phyloP scores from a whole-genome alignment of 2,797 vertebrate genomes.

The Bovichtus variegatus region DNA sequence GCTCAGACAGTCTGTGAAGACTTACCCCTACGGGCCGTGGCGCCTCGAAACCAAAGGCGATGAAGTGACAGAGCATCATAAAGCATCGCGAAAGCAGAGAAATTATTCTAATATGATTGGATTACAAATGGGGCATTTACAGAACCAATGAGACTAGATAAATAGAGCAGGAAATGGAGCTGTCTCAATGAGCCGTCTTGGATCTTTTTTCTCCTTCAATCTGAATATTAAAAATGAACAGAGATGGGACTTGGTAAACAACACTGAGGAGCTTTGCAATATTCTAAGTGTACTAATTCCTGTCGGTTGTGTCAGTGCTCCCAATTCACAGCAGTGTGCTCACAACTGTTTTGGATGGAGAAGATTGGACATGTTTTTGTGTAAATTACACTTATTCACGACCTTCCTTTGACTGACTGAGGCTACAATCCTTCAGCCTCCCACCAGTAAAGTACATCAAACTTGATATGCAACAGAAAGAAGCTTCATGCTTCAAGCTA shows the following conservation, averaged over 20 bases:
- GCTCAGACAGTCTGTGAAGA: constrained; percentile 65
- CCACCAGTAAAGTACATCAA: background rate
- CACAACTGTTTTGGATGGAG: background rate
- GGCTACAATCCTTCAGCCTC: constrained; percentile 11
- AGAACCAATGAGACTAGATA: constrained; percentile 55
- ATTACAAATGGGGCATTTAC: constrained; percentile 73
- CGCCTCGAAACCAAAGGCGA: constrained; percentile 55
- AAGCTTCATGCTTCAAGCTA: no score
- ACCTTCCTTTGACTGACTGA: constrained; percentile 47
- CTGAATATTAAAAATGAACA: constrained; percentile 48
- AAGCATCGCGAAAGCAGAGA: constrained; percentile 41
- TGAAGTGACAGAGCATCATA: constrained; percentile 55
- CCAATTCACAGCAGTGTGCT: constrained; percentile 19
- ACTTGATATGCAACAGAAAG: no score
- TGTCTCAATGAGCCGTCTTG: constrained; percentile 33
- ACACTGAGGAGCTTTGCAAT: constrained; percentile 18
- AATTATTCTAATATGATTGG: constrained; percentile 64
- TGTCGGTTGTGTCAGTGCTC: constrained; percentile 26
- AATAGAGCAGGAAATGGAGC: constrained; percentile 59
- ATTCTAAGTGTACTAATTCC: constrained; percentile 25
- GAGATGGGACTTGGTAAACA: constrained; percentile 23
- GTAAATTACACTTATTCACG: constrained; percentile 38
- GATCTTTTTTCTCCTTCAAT: constrained; percentile 31
- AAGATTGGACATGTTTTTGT: constrained; percentile 9
- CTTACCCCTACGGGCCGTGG: constrained; percentile 50